These are phyloP conservation scores for Sebastes oblongus DNA, from an alignment of 2,797 vertebrate genomes.

Conservation along the genomic window DNA sequence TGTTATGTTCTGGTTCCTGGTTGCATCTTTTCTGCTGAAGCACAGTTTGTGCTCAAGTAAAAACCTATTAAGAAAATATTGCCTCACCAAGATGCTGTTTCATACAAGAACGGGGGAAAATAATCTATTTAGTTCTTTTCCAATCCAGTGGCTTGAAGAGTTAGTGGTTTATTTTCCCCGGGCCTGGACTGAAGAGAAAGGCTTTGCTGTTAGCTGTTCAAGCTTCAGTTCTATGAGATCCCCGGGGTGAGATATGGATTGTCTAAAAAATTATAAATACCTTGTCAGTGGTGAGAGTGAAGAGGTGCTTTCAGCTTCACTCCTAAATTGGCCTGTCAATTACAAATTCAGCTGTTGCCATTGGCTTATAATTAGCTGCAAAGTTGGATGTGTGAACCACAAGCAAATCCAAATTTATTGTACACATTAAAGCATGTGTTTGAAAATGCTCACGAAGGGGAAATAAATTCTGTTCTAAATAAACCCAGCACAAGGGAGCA, in stretches of 20 bases:
- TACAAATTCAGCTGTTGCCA: conserved; percentile 15
- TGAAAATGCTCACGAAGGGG: background rate
- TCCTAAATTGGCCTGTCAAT: conserved; percentile 35
- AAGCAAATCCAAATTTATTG: background rate
- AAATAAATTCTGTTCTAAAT: conserved; percentile 50
- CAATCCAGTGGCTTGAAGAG: conserved; percentile 74
- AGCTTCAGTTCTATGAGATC: conserved; percentile 64
- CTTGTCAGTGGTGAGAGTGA: conserved; percentile 47
- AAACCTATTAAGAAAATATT: conserved; percentile 76
- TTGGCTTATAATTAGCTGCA: conserved; percentile 35
- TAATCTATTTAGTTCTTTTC: conserved; percentile 76
- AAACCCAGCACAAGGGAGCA: conserved; percentile 55
- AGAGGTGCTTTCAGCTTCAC: conserved; percentile 32
- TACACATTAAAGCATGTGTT: background rate
- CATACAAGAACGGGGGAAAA: conserved; percentile 49
- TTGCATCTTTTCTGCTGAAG: conserved; percentile 71
- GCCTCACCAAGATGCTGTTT: conserved; percentile 63
- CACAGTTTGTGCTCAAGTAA: conserved; percentile 69
- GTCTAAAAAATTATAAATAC: conserved; percentile 65
- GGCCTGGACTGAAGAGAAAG: conserved; percentile 58
- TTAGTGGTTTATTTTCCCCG: conserved; percentile 61
- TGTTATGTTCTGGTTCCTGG: conserved; percentile 65
- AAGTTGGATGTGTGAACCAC: conserved; percentile 2
- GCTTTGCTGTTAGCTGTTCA: conserved; percentile 60
- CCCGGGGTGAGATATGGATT: conserved; percentile 64